These are phyloP conservation scores for Nephotettix cincticeps DNA, from an alignment of 1,140 invertebrate genomes.

Conservation along the genomic window DNA sequence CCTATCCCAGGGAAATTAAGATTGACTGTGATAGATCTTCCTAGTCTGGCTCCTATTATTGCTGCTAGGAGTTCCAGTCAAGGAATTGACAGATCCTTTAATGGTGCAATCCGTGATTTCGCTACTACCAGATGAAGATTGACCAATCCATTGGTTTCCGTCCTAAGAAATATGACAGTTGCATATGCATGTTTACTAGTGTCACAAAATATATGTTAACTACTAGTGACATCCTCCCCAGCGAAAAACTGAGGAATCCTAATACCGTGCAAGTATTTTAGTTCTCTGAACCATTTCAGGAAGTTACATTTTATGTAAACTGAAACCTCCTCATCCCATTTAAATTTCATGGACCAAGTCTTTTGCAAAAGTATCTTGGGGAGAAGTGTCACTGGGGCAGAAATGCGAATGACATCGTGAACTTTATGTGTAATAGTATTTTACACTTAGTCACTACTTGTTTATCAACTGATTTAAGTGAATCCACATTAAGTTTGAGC, in stretches of 20 bases:
- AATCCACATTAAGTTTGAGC: too few species aligned
- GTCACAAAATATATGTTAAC: neutral
- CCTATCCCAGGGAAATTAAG: neutral
- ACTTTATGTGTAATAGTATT: too few species aligned
- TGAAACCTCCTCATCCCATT: too few species aligned
- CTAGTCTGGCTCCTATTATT: neutral
- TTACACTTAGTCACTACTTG: too few species aligned
- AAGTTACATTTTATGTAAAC: too few species aligned
- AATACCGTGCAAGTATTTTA: neutral
- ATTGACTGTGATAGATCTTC: neutral
- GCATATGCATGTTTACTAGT: neutral
- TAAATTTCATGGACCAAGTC: too few species aligned
- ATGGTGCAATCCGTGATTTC: neutral
- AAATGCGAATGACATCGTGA: too few species aligned
- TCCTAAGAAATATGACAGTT: too few species aligned
- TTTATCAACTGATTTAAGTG: too few species aligned
- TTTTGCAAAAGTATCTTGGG: too few species aligned
- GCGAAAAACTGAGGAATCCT: neutral
- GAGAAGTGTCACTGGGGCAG: too few species aligned
- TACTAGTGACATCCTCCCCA: neutral
- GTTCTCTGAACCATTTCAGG: too few species aligned
- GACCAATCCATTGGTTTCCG: neutral
- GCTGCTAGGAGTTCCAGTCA: neutral
- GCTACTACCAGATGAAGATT: neutral
- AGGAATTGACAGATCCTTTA: neutral